A percentile compares a stretch with the other conserved stretches of the same genome.
Conservation (phyloP, 53 echinoderm and acorn worm genomes). For the Apostichopus leukothele region DNA sequence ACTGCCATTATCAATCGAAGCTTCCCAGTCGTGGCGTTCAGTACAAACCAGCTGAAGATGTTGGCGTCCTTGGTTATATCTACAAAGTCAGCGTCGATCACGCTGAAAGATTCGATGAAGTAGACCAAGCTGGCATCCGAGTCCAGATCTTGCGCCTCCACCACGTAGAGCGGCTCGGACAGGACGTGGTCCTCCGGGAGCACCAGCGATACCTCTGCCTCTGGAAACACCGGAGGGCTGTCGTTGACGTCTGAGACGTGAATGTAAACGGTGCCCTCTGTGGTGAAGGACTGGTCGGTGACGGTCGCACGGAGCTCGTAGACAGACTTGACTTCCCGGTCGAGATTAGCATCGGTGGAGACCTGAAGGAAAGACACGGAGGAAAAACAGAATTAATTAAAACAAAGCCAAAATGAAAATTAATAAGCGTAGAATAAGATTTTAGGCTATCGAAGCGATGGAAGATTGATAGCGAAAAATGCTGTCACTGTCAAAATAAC, state of each 20-base stretch:
- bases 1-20: conserved; percentile 56
- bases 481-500: no score
- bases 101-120: conserved; percentile 60
- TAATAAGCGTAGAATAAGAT: no score
- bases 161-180: conserved; percentile 58
- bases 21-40: conserved; percentile 58
- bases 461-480: no score
- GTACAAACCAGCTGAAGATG: conserved; percentile 60
- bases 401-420: neutral
- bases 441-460: no score
- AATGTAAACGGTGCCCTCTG: conserved; percentile 68
- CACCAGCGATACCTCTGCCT: conserved; percentile 47
- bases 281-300: conserved; percentile 68
- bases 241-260: conserved; percentile 83
- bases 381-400: neutral
- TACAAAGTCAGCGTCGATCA: conserved; percentile 54
- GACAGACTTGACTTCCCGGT: conserved; percentile 67
- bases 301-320: conserved; percentile 70
- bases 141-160: conserved; percentile 70
- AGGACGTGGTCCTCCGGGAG: conserved; percentile 62
- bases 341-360: conserved; percentile 58
- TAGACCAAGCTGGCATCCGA: conserved; percentile 60
- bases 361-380: conserved; percentile 43
- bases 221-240: conserved; percentile 66
- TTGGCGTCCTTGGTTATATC: conserved; percentile 52